Conservation (phyloP, 2,888 invertebrate species). For the Chouioia cunea region DNA sequence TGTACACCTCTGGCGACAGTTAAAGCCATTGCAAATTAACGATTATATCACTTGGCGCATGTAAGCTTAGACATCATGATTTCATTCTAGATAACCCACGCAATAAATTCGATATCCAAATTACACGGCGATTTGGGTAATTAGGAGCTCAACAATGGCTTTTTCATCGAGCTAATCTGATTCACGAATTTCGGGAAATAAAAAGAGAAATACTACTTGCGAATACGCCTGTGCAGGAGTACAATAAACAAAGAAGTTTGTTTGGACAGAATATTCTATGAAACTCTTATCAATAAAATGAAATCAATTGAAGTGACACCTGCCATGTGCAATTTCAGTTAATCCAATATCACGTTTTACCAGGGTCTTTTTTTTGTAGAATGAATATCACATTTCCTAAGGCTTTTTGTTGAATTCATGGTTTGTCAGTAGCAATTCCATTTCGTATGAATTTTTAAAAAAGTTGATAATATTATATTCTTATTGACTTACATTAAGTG, state of each 20-base stretch:
- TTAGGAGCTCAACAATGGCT: slow-evolving; percentile 13
- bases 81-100: slow-evolving; percentile 20
- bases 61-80: slow-evolving; percentile 22
- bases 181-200: background rate
- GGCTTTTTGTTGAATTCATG: too few species aligned
- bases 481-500: too few species aligned
- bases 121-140: slow-evolving; percentile 26
- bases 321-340: background rate
- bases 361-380: background rate
- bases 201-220: slow-evolving; percentile 22
- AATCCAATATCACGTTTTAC: too few species aligned
- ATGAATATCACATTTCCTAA: background rate
- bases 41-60: slow-evolving; percentile 29
- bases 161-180: slow-evolving; percentile 35
- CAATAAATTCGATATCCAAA: slow-evolving; percentile 31
- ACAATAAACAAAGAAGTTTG: slow-evolving; percentile 2
- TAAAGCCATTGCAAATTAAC: slow-evolving; percentile 42
- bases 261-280: background rate
- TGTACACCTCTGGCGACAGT: slow-evolving; percentile 29
- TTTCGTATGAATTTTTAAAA: too few species aligned
- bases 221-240: too few species aligned
- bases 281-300: background rate
- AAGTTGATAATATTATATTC: too few species aligned
- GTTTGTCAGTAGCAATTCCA: too few species aligned
- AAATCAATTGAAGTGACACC: slow-evolving; percentile 3